Evolutionary conservation across 2,797 vertebrate species (phyloP).

Genomic region (Neoniphon sammara): DNA sequence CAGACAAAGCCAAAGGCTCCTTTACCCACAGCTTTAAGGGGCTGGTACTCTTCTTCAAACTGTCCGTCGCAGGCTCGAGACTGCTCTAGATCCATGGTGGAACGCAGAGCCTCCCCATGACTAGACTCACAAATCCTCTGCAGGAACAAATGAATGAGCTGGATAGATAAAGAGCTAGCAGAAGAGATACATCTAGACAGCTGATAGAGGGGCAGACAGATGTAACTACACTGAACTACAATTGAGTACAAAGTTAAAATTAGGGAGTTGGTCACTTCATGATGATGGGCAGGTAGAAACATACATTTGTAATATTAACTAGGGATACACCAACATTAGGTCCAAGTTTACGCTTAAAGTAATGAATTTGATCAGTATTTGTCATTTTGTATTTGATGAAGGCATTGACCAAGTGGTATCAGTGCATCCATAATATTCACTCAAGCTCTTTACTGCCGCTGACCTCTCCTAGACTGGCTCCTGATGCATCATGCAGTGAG

Average conservation of each 20-base stretch:
- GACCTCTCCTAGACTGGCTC: constrained; percentile 86
- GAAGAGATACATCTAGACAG: not conserved
- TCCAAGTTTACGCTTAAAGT: too few relatives aligned
- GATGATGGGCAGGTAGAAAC: not conserved
- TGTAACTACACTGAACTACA: too few relatives aligned
- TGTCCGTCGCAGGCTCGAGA: constrained; percentile 89
- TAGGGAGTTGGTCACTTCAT: not conserved
- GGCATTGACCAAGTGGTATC: too few relatives aligned
- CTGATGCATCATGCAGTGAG: constrained; percentile 78
- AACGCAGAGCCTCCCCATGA: constrained; percentile 74
- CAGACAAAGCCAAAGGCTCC: constrained; percentile 96
- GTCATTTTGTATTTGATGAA: too few relatives aligned
- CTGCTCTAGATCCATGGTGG: constrained; percentile 86
- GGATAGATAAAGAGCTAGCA: not conserved
- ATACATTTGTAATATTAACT: not conserved
- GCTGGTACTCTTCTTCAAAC: constrained; percentile 88
- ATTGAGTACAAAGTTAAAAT: not conserved
- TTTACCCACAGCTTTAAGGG: constrained; percentile 87
- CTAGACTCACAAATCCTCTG: constrained; percentile 74
- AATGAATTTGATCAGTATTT: too few relatives aligned
- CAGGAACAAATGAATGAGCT: not conserved
- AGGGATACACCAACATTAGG: too few relatives aligned
- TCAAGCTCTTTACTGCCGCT: constrained; percentile 17
- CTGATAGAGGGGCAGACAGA: not conserved
- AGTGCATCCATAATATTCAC: too few relatives aligned